phyloP scores from a whole-genome alignment of 2,888 invertebrate genomes.

The Lasioglossum figueresi region DNA sequence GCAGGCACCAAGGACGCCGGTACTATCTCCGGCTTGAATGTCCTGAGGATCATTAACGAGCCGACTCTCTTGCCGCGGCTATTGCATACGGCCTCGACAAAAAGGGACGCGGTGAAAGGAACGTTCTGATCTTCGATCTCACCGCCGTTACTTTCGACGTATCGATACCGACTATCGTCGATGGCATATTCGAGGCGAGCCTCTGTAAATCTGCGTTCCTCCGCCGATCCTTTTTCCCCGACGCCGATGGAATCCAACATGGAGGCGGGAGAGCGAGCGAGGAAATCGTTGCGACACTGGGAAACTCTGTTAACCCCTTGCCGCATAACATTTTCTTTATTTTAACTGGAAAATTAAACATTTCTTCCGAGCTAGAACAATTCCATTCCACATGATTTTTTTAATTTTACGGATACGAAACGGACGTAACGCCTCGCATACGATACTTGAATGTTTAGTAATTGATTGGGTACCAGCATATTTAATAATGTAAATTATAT shows the following conservation, averaged over 20 bases:
- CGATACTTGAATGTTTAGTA: no score
- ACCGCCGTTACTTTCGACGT: conserved; percentile 97
- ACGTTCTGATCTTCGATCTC: conserved; percentile 90
- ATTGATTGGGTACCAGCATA: no score
- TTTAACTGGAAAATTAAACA: no score
- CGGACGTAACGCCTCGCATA: no score
- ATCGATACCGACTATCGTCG: conserved; percentile 94
- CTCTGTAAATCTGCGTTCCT: conserved; percentile 26
- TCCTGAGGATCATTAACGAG: conserved; percentile 95
- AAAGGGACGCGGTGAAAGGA: conserved; percentile 90
- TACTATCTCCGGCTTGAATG: conserved; percentile 92
- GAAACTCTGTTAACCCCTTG: background rate
- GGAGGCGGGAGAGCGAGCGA: background rate
- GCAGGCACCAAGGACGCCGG: conserved; percentile 95
- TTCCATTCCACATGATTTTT: no score
- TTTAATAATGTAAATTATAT: no score
- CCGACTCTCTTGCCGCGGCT: conserved; percentile 92
- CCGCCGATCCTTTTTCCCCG: background rate
- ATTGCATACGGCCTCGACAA: conserved; percentile 93
- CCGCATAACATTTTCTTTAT: no score
- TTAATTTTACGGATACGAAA: no score
- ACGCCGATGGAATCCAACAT: background rate
- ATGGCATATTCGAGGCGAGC: conserved; percentile 87
- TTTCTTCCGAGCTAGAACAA: no score
- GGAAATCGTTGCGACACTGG: background rate